Conservation (phyloP, 2,113 vertebrate species). For the Delphinapterus leucas region DNA sequence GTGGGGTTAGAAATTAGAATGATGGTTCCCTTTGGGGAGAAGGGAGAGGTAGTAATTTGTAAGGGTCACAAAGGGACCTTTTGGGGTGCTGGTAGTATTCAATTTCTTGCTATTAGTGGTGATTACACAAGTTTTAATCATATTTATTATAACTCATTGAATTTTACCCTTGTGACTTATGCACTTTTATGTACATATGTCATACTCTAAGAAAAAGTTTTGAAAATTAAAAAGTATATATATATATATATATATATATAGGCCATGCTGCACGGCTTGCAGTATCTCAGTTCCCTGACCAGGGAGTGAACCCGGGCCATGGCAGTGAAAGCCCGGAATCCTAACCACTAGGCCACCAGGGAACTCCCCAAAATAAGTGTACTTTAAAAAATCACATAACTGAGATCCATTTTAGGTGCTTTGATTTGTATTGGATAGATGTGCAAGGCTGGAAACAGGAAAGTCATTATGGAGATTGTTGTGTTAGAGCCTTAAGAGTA, state of each 20-base stretch:
- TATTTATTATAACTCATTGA: background rate
- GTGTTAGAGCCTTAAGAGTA: no score
- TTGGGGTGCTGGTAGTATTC: background rate
- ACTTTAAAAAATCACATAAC: background rate
- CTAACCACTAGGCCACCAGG: background rate
- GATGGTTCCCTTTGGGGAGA: background rate
- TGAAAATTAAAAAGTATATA: background rate
- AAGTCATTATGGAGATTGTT: background rate
- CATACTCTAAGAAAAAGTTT: background rate
- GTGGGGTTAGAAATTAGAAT: background rate
- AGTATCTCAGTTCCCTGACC: background rate
- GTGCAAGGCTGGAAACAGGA: background rate
- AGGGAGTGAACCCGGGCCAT: background rate
- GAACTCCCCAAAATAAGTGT: background rate
- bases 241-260: no score
- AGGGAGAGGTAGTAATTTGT: background rate
- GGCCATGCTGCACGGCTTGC: rapidly evolving
- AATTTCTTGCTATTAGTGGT: background rate
- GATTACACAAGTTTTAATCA: background rate
- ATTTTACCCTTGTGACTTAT: background rate
- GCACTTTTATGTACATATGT: no score
- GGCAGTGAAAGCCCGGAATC: background rate
- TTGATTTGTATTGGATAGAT: background rate
- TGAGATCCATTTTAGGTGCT: background rate
- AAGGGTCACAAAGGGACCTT: background rate